A percentile compares a stretch with the other conserved stretches of the same genome.
Conservation (phyloP, 2,888 invertebrate genomes). For the Macrostomum cliftonense region DNA sequence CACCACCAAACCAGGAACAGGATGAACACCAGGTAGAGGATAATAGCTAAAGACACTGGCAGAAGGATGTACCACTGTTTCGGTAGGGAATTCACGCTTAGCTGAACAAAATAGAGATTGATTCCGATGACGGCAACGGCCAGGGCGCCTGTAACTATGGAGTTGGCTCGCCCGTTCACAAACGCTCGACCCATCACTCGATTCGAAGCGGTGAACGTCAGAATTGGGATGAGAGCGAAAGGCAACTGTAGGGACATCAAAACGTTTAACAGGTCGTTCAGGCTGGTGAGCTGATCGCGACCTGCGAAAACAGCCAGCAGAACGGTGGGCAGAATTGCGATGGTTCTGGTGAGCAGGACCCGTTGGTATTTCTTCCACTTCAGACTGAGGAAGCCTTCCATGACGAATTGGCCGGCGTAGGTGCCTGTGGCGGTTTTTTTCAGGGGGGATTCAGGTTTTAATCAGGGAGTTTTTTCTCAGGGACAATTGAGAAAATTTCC, state of each 20-base stretch:
- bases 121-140: slow-evolving; percentile 55
- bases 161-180: slow-evolving; percentile 47
- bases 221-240: slow-evolving; percentile 64
- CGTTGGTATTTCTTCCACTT: slow-evolving; percentile 50
- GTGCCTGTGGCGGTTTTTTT: slow-evolving; percentile 34
- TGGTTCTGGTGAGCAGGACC: slow-evolving; percentile 59
- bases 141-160: slow-evolving; percentile 49
- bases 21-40: no score
- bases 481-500: no score
- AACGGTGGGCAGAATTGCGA: slow-evolving; percentile 53
- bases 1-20: no score
- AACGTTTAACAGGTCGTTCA: slow-evolving; percentile 69
- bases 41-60: no score
- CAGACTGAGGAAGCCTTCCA: slow-evolving; percentile 46
- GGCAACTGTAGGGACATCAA: slow-evolving; percentile 69
- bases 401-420: slow-evolving; percentile 68
- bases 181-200: slow-evolving; percentile 49
- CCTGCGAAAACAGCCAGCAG: slow-evolving; percentile 33
- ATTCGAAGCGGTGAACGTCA: slow-evolving; percentile 61
- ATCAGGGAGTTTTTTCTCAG: no score
- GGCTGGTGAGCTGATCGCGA: slow-evolving; percentile 51
- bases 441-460: no score
- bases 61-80: no score
- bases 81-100: no score
- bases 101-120: slow-evolving; percentile 54